A percentile compares a stretch with the other conserved stretches of the same genome.
Evolutionary conservation across 2,113 vertebrate species (phyloP).

Genomic region (Ictalurus furcatus): DNA sequence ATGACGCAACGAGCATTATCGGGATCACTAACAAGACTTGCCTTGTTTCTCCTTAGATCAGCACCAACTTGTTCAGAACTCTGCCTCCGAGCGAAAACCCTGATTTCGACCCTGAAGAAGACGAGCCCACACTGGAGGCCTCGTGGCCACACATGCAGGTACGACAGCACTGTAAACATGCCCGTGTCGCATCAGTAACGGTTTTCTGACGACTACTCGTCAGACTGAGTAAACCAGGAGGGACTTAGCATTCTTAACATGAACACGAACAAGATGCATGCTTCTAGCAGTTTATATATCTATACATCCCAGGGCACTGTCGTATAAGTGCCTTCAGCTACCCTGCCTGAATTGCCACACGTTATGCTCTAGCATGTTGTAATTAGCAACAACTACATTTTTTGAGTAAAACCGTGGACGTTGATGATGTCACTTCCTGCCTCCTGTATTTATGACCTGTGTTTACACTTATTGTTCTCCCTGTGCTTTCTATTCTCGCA

Average conservation of each 20-base stretch:
- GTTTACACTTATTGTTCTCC: not conserved
- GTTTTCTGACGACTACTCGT: not conserved
- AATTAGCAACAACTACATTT: not conserved
- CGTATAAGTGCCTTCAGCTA: too few species aligned
- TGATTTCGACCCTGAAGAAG: slow-evolving; percentile 98
- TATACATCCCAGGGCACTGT: not conserved
- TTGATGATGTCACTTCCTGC: not conserved
- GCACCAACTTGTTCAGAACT: slow-evolving; percentile 93
- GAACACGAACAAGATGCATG: not conserved
- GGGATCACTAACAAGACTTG: not conserved
- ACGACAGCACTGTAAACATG: not conserved
- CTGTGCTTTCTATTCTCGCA: slow-evolving; percentile 63
- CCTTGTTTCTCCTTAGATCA: slow-evolving; percentile 78
- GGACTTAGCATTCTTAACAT: not conserved
- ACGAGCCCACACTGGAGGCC: slow-evolving; percentile 95
- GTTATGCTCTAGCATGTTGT: not conserved
- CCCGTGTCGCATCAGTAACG: not conserved
- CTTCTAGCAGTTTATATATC: not conserved
- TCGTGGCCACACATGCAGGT: slow-evolving; percentile 99
- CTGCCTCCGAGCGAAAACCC: slow-evolving; percentile 98
- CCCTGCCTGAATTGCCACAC: not conserved
- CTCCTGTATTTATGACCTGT: not conserved
- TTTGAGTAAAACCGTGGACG: not conserved
- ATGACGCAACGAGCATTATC: not conserved
- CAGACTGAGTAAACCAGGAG: not conserved